Conservation (phyloP, 1,140 invertebrate genomes). For the Habropoda laboriosa region DNA sequence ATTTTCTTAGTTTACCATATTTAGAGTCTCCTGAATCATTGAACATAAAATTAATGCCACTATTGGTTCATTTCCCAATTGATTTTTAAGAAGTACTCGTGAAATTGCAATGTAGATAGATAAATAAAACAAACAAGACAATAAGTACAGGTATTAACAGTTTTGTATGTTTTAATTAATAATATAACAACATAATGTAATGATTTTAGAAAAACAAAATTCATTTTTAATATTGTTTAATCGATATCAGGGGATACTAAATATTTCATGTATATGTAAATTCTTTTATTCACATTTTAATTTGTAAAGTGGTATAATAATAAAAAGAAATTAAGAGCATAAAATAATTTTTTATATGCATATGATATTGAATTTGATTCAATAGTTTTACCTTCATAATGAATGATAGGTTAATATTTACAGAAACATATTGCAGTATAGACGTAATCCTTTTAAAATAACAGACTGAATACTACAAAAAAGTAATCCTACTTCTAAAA, state of each 20-base stretch:
- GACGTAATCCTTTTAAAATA: neutral
- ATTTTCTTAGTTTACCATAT: constrained; percentile 38
- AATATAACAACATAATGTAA: neutral
- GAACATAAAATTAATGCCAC: neutral
- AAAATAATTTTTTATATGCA: constrained; percentile 25
- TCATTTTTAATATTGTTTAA: neutral
- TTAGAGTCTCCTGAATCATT: constrained; percentile 56
- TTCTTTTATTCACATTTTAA: constrained; percentile 55
- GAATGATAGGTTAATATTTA: constrained; percentile 3
- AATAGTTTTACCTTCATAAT: constrained; percentile 6
- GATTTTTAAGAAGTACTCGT: neutral
- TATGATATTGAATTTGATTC: neutral
- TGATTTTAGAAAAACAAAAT: neutral
- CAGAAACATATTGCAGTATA: neutral
- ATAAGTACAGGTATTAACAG: constrained; percentile 10
- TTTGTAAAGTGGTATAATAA: constrained; percentile 44
- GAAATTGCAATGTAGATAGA: neutral
- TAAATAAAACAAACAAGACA: constrained; percentile 26
- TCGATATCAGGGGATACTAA: constrained; percentile 51
- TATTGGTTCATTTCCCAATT: neutral
- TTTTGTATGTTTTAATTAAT: constrained; percentile 2
- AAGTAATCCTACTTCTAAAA: constrained; percentile 1
- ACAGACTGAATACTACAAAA: constrained; percentile 25
- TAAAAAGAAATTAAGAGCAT: constrained; percentile 38
- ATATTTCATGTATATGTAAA: constrained; percentile 55